Evolutionary conservation across 2,888 invertebrate genomes (phyloP).

Genomic region (Argynnis bischoffii): DNA sequence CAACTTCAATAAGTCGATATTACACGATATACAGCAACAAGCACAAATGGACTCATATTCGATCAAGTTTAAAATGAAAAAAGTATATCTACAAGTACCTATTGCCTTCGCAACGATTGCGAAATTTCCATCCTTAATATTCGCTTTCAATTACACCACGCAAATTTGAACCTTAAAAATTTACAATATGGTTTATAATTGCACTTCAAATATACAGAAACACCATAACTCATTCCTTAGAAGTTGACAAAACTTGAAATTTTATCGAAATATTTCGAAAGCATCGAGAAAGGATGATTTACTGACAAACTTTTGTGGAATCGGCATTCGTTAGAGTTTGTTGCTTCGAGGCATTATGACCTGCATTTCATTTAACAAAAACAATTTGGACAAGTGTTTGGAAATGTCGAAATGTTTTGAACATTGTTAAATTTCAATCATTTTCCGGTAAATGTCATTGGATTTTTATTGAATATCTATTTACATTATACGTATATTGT

Average conservation of each 20-base stretch:
- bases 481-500: no score
- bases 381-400: no score
- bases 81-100: slow-evolving; percentile 34
- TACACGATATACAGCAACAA: not conserved
- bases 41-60: not conserved
- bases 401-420: no score
- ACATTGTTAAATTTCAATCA: no score
- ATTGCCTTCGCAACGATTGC: slow-evolving; percentile 34
- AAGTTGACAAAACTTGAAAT: slow-evolving; percentile 66
- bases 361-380: not conserved
- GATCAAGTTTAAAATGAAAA: slow-evolving; percentile 43
- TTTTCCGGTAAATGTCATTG: no score
- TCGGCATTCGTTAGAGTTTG: slow-evolving; percentile 25
- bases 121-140: slow-evolving; percentile 35
- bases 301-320: slow-evolving; percentile 50
- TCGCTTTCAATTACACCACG: slow-evolving; percentile 6
- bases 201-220: slow-evolving; percentile 28
- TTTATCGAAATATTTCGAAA: slow-evolving; percentile 63
- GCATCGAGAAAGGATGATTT: slow-evolving; percentile 54
- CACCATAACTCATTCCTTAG: slow-evolving; percentile 57
- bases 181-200: slow-evolving; percentile 22
- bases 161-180: slow-evolving; percentile 22
- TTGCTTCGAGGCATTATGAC: slow-evolving; percentile 1
- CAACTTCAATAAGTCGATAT: no score
- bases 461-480: no score